Evolutionary conservation across 1,140 invertebrate species (phyloP).

Genomic region (Platorchestia sp.): DNA sequence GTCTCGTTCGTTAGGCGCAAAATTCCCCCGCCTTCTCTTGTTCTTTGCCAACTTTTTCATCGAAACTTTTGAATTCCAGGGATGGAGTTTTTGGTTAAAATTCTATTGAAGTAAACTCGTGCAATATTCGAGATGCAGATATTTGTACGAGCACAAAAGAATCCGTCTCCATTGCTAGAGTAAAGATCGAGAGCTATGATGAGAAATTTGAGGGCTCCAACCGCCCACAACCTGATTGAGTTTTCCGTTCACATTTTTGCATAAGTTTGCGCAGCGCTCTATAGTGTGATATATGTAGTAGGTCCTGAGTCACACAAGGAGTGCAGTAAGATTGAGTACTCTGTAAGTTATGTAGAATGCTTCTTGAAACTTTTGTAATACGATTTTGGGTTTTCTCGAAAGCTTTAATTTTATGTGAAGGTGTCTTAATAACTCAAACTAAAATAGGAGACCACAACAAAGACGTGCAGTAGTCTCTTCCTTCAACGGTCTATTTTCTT

Average conservation of each 20-base stretch:
- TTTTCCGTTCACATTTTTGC: neutral
- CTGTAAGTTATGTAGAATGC: neutral
- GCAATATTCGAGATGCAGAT: neutral
- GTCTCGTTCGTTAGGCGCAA: slow-evolving; percentile 11
- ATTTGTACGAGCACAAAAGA: neutral
- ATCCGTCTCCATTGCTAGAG: neutral
- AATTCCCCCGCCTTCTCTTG: neutral
- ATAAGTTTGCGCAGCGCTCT: neutral
- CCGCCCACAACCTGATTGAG: neutral
- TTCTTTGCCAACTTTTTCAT: neutral
- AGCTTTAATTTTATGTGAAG: neutral
- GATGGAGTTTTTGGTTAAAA: neutral
- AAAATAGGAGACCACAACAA: neutral
- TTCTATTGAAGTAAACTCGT: neutral
- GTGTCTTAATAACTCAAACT: neutral
- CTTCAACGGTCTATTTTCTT: neutral
- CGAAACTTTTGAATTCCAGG: neutral
- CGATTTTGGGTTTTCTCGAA: too few species aligned
- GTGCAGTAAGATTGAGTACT: neutral
- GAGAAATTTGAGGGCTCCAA: neutral
- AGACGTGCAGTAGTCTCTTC: neutral
- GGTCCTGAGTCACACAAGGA: neutral
- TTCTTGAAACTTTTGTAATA: neutral
- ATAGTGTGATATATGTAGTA: neutral
- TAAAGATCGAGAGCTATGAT: neutral